Percentiles rank a stretch among this genome's conserved stretches.
Evolutionary conservation across 2,113 vertebrate species (phyloP).

Genomic region (Engraulis encrasicolus): DNA sequence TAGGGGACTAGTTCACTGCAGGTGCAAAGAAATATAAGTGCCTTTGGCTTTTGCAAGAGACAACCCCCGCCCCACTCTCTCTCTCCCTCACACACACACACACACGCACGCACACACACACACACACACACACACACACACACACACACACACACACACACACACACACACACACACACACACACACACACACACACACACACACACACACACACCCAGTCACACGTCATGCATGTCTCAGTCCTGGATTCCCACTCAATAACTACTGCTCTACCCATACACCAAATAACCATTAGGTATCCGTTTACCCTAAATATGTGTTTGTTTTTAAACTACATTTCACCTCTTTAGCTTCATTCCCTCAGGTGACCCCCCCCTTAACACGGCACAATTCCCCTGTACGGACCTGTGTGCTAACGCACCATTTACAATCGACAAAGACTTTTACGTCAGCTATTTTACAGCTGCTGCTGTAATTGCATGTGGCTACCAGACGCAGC

Average conservation of each 20-base stretch:
- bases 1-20: background rate
- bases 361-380: no score
- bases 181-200: background rate
- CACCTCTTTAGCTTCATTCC: background rate
- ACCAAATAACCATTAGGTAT: no score
- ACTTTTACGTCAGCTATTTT: background rate
- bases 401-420: background rate
- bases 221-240: no score
- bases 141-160: no score
- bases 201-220: no score
- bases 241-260: background rate
- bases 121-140: no score
- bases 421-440: background rate
- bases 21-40: background rate
- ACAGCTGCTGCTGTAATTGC: background rate
- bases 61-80: no score
- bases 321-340: background rate
- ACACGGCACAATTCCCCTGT: background rate
- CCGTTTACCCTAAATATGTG: background rate
- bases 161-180: background rate
- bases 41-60: background rate
- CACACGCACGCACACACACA: no score
- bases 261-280: no score
- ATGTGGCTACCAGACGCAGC: background rate
- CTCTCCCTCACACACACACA: no score